Evolutionary conservation across 2,113 vertebrate species (phyloP).

Genomic region (Drymodes brunneopygia): DNA sequence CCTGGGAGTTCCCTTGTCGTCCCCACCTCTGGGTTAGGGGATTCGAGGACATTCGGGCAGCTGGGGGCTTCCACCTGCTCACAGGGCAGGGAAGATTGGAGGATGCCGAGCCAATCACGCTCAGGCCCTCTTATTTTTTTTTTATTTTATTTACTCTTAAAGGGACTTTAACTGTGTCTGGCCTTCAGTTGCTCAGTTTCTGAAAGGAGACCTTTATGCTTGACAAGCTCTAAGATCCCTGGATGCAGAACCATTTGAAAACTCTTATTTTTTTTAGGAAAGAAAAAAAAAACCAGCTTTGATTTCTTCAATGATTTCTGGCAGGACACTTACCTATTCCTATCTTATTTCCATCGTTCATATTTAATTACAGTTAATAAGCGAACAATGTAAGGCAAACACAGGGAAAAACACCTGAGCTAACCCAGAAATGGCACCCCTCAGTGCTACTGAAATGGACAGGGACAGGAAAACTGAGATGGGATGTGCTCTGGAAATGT

Average conservation of each 20-base stretch:
- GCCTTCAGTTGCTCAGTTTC: neutral
- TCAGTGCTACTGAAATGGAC: neutral
- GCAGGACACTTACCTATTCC: neutral
- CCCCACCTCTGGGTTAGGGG: too few relatives aligned
- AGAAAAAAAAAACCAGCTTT: neutral
- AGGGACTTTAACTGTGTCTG: neutral
- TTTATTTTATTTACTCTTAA: too few relatives aligned
- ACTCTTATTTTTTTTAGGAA: neutral
- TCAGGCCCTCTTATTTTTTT: too few relatives aligned
- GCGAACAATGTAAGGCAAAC: neutral
- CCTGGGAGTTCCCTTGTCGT: too few relatives aligned
- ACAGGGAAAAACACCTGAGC: rapidly evolving
- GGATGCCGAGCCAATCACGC: too few relatives aligned
- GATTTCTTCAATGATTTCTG: neutral
- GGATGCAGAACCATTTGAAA: neutral
- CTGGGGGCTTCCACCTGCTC: too few relatives aligned
- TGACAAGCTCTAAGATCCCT: neutral
- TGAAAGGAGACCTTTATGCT: neutral
- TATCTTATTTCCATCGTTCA: neutral
- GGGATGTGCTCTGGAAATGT: neutral
- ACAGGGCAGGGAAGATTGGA: too few relatives aligned
- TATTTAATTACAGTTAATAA: neutral
- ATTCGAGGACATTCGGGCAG: too few relatives aligned
- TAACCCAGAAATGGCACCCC: neutral
- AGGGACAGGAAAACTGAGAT: neutral